Base-by-base conservation (phyloP, 2,113 vertebrate genomes). In the Nerophis lumbriciformis region DNA sequence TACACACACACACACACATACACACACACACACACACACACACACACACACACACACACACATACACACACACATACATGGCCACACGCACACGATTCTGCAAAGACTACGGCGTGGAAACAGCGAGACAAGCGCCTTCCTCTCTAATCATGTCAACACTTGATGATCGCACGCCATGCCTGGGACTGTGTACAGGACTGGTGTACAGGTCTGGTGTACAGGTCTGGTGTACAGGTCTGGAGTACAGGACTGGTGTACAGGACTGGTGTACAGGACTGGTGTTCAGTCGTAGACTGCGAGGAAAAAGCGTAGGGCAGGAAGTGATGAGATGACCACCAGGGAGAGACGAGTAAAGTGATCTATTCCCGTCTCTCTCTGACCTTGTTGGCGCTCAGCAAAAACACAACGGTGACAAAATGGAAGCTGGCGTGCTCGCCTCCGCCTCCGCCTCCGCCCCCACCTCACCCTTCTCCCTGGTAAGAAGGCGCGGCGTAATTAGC, bases 401-500 rank as follows among this genome's bases (percentile, higher is more conserved):
- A 84, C 82, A 88, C 85, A 86, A 74, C 81, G 78, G 4, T 11
- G 6, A 45, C 78, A 87, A 85, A 87, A 83, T 81, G 79, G 87
- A 87, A 85, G 86, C 81, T 83, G 28, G 28, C 28, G 2, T 28
- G 1, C 87, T 87, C 76, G 73, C 69, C 65, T 68, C 75, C 39
- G 44, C 45, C 69, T 53, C 35, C 50, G 35, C 36, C 48, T 42
- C 58, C 4, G 35, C 47, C 1, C 55, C 1, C 47, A 8, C 1
- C 14, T 44, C 38, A 61, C 38, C 8, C 51, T 28, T 50, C 55
- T 60, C 72, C 55, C 67, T 67, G 56, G 83, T 83, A 87, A 87
- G 85, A 88, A 82, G 86, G 84, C 69, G 74, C 37, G 61, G 78
- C 85, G 84, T 87, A 87, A 88, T 88, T 86, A 88, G 85, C 80